Percentiles rank a stretch among this genome's conserved stretches.
Evolutionary conservation across 2,888 invertebrate genomes (phyloP).

Genomic region (Coelogynopora nodosa): DNA sequence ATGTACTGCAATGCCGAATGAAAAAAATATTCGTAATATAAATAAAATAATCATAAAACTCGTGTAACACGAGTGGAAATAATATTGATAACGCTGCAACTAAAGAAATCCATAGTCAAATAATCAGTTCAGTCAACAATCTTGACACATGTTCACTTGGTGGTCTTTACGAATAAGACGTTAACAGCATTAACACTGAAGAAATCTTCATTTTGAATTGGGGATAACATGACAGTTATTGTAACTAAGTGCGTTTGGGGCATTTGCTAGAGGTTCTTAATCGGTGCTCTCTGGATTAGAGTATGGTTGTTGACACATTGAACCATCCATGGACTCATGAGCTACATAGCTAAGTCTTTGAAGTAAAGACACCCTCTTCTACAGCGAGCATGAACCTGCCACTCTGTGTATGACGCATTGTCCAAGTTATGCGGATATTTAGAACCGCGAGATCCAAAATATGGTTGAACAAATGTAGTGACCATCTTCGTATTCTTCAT

Average conservation of each 20-base stretch:
- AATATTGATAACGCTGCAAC: neutral
- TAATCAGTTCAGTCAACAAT: constrained; percentile 10
- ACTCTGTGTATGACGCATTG: neutral
- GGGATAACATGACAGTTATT: constrained; percentile 8
- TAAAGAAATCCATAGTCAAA: neutral
- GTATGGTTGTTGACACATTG: constrained; percentile 16
- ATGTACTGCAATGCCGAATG: neutral
- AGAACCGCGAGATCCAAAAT: neutral
- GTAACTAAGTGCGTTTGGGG: neutral
- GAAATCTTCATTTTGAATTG: neutral
- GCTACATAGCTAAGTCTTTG: neutral
- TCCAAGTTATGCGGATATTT: neutral
- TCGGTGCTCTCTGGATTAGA: neutral
- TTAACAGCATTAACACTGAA: neutral
- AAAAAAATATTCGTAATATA: neutral
- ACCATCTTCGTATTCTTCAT: neutral
- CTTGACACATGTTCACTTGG: neutral
- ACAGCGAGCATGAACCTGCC: neutral
- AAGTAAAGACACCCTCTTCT: neutral
- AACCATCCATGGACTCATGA: neutral
- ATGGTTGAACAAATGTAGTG: neutral
- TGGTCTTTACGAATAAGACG: constrained; percentile 10
- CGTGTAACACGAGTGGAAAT: neutral
- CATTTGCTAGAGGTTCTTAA: neutral
- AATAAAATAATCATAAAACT: neutral